Percentiles rank a stretch among this genome's conserved stretches.
Conservation (phyloP, 2,113 vertebrate genomes). For the Nyctibius bracteatus region DNA sequence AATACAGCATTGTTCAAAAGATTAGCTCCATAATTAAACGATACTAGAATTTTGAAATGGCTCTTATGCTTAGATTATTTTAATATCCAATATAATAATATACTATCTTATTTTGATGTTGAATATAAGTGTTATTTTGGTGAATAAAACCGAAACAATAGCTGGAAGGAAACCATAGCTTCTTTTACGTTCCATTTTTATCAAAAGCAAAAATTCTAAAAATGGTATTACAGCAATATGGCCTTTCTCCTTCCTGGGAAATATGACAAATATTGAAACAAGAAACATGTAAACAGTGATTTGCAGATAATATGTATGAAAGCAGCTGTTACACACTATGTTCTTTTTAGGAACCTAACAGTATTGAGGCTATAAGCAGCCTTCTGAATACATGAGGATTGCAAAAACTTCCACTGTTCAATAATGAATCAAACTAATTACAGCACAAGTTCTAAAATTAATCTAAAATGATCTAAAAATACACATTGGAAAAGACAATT, state of each 20-base stretch:
- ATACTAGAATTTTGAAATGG: neutral
- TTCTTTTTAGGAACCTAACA: neutral
- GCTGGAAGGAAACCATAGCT: neutral
- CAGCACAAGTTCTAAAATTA: neutral
- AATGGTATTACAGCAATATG: neutral
- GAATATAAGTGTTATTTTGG: neutral
- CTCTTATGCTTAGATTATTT: neutral
- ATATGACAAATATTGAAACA: neutral
- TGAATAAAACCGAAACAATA: neutral
- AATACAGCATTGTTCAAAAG: neutral
- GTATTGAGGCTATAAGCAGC: neutral
- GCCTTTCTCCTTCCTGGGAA: neutral
- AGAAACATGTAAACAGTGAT: neutral
- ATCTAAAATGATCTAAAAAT: constrained; percentile 3
- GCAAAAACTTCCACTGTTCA: neutral
- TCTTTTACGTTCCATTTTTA: neutral
- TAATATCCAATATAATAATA: neutral
- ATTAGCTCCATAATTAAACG: neutral
- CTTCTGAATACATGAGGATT: neutral
- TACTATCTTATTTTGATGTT: neutral
- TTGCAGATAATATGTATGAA: neutral
- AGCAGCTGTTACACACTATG: neutral
- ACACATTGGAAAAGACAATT: neutral
- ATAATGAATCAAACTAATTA: constrained; percentile 17
- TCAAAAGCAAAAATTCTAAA: neutral